Conservation (phyloP, 2,113 vertebrate genomes). For the Madoqua kirkii region DNA sequence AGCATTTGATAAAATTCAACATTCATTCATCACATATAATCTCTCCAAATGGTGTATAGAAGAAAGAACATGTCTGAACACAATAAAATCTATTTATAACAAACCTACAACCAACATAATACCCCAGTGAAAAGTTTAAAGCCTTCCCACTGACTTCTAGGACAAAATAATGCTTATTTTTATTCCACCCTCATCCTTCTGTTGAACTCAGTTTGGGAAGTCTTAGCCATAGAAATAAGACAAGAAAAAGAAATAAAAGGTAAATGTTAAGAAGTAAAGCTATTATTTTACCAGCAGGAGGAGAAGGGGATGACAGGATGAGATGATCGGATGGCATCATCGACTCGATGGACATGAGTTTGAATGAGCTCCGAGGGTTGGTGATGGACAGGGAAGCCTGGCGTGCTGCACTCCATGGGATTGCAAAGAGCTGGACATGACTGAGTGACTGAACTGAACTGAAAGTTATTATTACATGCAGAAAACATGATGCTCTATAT, state of each 20-base stretch:
- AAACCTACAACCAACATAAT: not conserved
- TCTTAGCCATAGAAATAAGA: not conserved
- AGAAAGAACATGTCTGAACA: not conserved
- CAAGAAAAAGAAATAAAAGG: not conserved
- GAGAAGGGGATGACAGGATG: not conserved
- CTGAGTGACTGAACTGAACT: not conserved
- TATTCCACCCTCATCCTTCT: not conserved
- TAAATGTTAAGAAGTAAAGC: not conserved
- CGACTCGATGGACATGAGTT: not conserved
- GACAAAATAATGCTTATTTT: not conserved
- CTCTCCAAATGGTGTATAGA: not conserved
- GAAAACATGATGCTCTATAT: not conserved
- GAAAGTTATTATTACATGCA: not conserved
- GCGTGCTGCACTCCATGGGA: rapidly evolving
- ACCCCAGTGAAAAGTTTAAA: not conserved
- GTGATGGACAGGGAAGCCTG: not conserved
- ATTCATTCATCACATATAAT: not conserved
- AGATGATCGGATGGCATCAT: not conserved
- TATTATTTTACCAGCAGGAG: not conserved
- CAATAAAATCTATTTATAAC: not conserved
- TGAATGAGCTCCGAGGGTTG: not conserved
- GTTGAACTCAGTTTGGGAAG: not conserved
- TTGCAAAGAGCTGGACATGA: not conserved
- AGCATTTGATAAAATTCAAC: not conserved
- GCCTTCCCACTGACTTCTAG: not conserved